phyloP scores from a whole-genome alignment of 2,888 invertebrate species.

The Drosophila limbata region DNA sequence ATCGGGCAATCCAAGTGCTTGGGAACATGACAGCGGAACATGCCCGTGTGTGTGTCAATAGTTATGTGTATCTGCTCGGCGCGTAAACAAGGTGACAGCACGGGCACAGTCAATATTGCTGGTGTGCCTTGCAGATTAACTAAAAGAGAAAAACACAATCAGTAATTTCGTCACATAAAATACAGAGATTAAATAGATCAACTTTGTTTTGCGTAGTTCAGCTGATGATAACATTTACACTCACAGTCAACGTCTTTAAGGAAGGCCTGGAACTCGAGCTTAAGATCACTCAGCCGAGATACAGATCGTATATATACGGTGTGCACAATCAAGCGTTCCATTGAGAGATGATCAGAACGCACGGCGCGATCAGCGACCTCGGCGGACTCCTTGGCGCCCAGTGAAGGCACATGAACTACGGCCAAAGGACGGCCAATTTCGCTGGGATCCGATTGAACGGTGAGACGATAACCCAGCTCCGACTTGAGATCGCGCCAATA shows the following conservation, averaged over 20 bases:
- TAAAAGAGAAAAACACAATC: constrained; percentile 78
- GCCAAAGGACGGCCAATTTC: constrained; percentile 92
- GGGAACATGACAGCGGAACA: constrained; percentile 95
- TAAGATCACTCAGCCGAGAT: constrained; percentile 92
- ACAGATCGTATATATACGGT: constrained; percentile 97
- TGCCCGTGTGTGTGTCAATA: constrained; percentile 97
- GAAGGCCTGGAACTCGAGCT: constrained; percentile 87
- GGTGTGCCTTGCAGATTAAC: constrained; percentile 96
- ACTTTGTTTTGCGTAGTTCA: background rate
- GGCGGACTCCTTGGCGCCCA: constrained; percentile 85
- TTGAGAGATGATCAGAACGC: constrained; percentile 95
- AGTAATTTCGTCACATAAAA: background rate
- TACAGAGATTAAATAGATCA: background rate
- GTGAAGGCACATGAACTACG: constrained; percentile 88
- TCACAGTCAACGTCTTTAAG: constrained; percentile 90
- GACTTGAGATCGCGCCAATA: constrained; percentile 94
- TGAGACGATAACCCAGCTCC: constrained; percentile 94
- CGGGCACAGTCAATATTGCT: constrained; percentile 95
- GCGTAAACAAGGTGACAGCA: constrained; percentile 94
- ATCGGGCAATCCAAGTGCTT: constrained; percentile 93
- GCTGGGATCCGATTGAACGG: constrained; percentile 94
- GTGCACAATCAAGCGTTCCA: constrained; percentile 97
- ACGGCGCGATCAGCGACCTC: constrained; percentile 92
- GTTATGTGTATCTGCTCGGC: constrained; percentile 97
- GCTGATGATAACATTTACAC: constrained; percentile 86